Evolutionary conservation across 2,797 vertebrate genomes (phyloP), one percentile per base, ranked within the genome.

Genomic region (Melopsittacus undulatus): DNA sequence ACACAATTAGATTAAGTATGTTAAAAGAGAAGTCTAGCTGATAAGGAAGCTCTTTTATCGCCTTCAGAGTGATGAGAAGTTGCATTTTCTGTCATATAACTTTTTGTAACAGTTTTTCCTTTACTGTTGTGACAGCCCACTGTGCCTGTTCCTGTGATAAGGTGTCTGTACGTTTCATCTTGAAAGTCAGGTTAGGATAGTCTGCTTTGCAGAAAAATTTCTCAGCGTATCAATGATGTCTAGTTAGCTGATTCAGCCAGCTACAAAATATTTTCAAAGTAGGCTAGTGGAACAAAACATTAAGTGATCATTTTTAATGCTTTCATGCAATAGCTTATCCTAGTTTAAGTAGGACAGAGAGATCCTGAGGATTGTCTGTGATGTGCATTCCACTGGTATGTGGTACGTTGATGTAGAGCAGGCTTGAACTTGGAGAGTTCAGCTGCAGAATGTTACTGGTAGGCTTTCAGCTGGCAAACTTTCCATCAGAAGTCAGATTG

Each of bases 401-500:
- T 76, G 66, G 62, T 72, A 46, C 16, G 1, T 49, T 88, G 76
- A 86, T 75, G 79, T 54, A 83, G 66, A 91, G 90, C 91, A 90
- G 83, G 87, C 90, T 96, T 90, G 61, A 94, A 92, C 85, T 87
- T 92, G 73, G 93, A 75, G 76, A 81, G 49, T 82, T 94, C 45
- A 62, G 42, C 77, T 88, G 76, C 59, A 92, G 80, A 83, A 76
- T 84, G 83, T 73, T 88, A 49, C 75, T 82, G 32, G 62, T 82
- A 87, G 74, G 85, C 59, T 92, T 90, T 87, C 3, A 67, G 54
- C 82, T 91, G 87, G 74, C 83, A 93, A 34, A 62, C 66, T 66
- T 81, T 62, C 24, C 62, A 56, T 75, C 34, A 83, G 61, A 86
- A 90, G 49, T 75, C 54, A 73, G 49, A 54, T 5, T 69, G 87